Base-by-base conservation (phyloP, 1,140 invertebrate genomes). In the Arion vulgaris region DNA sequence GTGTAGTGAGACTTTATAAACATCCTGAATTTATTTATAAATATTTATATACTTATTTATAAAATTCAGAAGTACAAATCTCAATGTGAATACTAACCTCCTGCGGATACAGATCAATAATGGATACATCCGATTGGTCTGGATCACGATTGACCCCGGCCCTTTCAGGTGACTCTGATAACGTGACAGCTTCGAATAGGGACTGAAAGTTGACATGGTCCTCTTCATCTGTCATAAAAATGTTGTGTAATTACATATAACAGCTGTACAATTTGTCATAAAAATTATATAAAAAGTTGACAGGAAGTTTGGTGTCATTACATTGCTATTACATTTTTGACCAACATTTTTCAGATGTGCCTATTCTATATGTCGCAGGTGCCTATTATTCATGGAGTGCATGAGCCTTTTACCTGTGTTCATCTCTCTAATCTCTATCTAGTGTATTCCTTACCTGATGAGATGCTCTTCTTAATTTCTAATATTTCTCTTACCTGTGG, bases 131-230 rank as follows among this genome's bases (percentile, higher is more conserved):
- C 13, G 69, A 68, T 32, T 0, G 34, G 38, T 28, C 19, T 23
- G 51, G 41, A 26, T 0, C 49, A 28, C 32, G 5, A 23, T 7
- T 79, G 77, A 38, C 57, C 15, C 74, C 32, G 1, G n/a, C 1
- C 77, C 49, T 34, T 1, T 80, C 78, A 28, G 78, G 62, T 15
- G 68, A 49, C 34, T 72, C 39, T 41, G 78, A 71, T 19, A 66
- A n/a, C 28, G 80, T n/a, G 0, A 84, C 81, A 17, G 84, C 85
- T 53, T 89, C 83, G 76, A 85, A 87, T 38, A 88, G 71, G 11
- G 87, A 83, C 53, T 85, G 83, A 68, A 89, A 89, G 73, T 89
- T 80, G 15, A 89, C 83, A n/a, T 81, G 81, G 53, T 87, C 85
- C 36, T 81, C 84, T 13, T 78, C 78, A 53, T 81, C 80, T 81